Conservation (phyloP, 2,113 vertebrate genomes). For the human (Homo sapiens) region DNA sequence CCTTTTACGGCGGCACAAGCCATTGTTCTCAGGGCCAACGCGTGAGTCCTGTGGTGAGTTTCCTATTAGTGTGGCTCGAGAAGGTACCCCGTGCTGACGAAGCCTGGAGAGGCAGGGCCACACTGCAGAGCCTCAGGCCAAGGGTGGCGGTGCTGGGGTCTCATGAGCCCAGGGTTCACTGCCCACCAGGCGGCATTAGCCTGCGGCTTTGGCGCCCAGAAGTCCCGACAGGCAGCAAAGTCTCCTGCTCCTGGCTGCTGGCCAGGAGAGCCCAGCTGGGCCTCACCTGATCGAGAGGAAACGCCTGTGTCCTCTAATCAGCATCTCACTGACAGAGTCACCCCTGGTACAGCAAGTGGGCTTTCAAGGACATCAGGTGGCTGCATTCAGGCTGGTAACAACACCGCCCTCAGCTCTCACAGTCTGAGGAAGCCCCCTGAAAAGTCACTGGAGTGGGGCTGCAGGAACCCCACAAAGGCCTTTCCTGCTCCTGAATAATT, state of each 20-base stretch:
- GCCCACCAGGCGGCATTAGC: not conserved
- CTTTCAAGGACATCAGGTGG: fast-evolving
- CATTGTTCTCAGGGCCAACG: not conserved
- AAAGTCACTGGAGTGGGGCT: not conserved
- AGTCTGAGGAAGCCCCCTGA: conserved; percentile 55
- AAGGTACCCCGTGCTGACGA: fast-evolving
- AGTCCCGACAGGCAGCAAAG: not conserved
- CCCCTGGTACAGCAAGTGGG: too few relatives aligned
- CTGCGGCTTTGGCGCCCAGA: not conserved
- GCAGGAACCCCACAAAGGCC: not conserved
- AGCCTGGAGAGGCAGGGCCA: too few relatives aligned
- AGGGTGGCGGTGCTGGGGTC: not conserved
- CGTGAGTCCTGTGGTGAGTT: not conserved
- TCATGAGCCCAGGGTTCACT: not conserved
- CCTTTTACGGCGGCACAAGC: not conserved
- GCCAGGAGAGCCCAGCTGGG: not conserved
- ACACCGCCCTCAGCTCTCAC: not conserved
- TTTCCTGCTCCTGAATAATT: not conserved
- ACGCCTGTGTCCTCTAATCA: fast-evolving
- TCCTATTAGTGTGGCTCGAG: not conserved
- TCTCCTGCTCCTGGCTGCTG: not conserved
- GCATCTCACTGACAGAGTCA: not conserved
- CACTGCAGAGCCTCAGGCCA: not conserved
- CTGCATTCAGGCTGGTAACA: not conserved
- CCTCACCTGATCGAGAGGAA: not conserved